phyloP scores from a whole-genome alignment of 2,113 vertebrate genomes.

The Aldabrachelys gigantea region DNA sequence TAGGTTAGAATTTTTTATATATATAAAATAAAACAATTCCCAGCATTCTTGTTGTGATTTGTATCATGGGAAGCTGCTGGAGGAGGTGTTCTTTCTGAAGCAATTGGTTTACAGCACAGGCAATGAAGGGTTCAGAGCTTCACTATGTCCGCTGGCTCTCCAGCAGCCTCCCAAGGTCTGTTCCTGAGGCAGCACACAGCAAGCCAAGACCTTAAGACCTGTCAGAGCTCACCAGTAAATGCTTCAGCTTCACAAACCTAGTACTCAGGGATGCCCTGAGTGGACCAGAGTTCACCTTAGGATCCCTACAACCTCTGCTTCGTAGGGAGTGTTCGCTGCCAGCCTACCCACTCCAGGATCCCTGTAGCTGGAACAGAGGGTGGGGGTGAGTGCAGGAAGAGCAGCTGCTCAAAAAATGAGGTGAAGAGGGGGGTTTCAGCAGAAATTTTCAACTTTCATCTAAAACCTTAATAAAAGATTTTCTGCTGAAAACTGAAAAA shows the following conservation, averaged over 20 bases:
- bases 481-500: background rate
- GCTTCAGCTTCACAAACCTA: background rate
- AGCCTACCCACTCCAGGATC: background rate
- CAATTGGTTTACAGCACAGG: background rate
- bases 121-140: fast-evolving
- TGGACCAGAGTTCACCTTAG: background rate
- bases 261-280: background rate
- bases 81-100: background rate
- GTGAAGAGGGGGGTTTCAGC: background rate
- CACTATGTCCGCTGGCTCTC: background rate
- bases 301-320: background rate
- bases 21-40: background rate
- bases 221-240: background rate
- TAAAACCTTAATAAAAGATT: background rate
- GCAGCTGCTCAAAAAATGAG: background rate
- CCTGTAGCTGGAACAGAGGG: background rate
- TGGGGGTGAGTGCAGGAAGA: background rate
- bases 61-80: background rate
- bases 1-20: background rate
- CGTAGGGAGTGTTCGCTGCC: no score
- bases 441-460: background rate
- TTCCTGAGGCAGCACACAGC: no score
- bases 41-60: background rate
- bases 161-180: background rate
- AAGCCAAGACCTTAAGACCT: background rate